Evolutionary conservation across 2,113 vertebrate species (phyloP), one percentile per base, ranked within the genome.

Genomic region (Sakesphorus luctuosus): DNA sequence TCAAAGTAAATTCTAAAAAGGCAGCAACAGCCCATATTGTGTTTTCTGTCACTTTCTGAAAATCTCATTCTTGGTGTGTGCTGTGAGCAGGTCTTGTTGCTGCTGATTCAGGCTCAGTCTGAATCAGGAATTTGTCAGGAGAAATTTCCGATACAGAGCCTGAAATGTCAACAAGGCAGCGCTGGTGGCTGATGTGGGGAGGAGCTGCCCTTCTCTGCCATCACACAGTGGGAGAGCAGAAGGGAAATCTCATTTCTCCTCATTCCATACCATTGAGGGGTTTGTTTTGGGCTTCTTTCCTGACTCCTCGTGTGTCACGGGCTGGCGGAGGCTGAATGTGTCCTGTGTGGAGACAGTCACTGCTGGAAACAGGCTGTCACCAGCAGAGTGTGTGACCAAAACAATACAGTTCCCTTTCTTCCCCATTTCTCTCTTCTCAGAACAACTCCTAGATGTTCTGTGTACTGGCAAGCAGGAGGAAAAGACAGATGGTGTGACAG

Each of bases 401-500:
- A 96, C 83, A 93, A 72, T 87, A 82, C 62, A 66, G 38, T 78
- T 89, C 76, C 81, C 87, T 94, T 84, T 84, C 71, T 79, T 94
- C 38, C 47, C 18, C n/a, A 38, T 74, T 59, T 52, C 31, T 15
- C 23, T 86, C 89, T 36, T 87, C 69, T 94, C 77, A 89, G 89
- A 92, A 88, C 90, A 86, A 73, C 93, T 96, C 75, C 86, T 95
- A 96, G 96, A 95, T 95, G 89, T 93, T 93, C 92, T 88, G 52
- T 84, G 14, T 92, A 68, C 81, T 89, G 92, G 93, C 90, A 77
- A 87, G 89, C 84, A 63, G 87, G 68, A 94, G 81, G 84, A 90
- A 79, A 53, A 81, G 79, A 94, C 97, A 97, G 97, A 97, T 97
- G 97, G 97, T 94, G 88, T 95, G 90, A 96, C 92, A 94, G 90